Base-by-base conservation (phyloP, 2,888 invertebrate species). In the Ophion ventricosus region DNA sequence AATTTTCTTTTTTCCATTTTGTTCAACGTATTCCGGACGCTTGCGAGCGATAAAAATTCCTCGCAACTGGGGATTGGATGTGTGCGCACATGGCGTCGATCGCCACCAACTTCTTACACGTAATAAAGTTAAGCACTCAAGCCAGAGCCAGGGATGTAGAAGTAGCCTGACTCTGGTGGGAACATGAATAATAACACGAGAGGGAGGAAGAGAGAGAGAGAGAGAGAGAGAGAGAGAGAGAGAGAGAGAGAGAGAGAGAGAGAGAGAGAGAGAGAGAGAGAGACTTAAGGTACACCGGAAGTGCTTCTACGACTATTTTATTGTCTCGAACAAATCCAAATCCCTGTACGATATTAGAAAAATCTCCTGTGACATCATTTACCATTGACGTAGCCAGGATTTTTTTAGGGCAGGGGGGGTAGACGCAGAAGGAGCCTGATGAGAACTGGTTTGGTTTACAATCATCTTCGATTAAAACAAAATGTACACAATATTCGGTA, bases 21-120 rank as follows among this genome's bases (percentile, higher is more conserved):
- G 4, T 59, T 54, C 43, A n/a, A 80, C 26, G 35, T 73, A 25
- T 49, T 66, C 64, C 0, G 35, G n/a, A 23, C 25, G 63, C 17
- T 82, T 61, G 43, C 40, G 64, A 23, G 17, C 75, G 35, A 80
- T 83, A 76, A 83, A 83, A 83, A 83, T 82, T 82, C 69, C 63
- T 63, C 70, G 4, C 1, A 57, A 26, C 14, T 26, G 23, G 54
- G 26, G n/a, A 26, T 57, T 57, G 14, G 61, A 54, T 25, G 40
- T 29, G 63, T 49, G 63, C 26, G 26, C 83, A 72, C 70, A 49
- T 79, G 79, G 69, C 74, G 35, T 63, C 66, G 25, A 80, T 75
- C 40, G 43, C 66, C 49, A 61, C 29, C 69, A 72, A 76, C 54
- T 83, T 64, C 54, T 83, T 72, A 25, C 80, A 72, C 83, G 75